Evolutionary conservation across 2,113 vertebrate genomes (phyloP), one percentile per base, ranked within the genome.

Genomic region (Tetrax tetrax): DNA sequence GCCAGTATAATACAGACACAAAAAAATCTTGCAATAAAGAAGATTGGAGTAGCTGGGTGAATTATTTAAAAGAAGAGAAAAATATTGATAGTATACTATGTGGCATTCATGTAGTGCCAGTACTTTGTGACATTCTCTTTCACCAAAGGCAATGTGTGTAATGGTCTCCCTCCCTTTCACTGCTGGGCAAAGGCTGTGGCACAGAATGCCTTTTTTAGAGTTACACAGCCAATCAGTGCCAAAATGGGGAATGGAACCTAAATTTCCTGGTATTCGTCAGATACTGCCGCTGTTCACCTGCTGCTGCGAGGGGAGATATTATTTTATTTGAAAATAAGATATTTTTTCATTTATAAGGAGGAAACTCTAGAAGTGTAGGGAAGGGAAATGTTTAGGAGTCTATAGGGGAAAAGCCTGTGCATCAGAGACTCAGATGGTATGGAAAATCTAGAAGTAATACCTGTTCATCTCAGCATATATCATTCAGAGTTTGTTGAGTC

Each of bases 11-110:
- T 15, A 57, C 27, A 75, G 35, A 81, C 29, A 38, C 31, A 83
- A 82, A 96, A 96, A 96, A 84, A 41, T 7, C 37, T n/a, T 65
- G n/a, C 45, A 77, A n/a, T 53, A 61, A 70, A 45, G 27, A 86
- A 9, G 24, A 56, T 15, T 85, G 50, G 27, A 72, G 20, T 43
- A 89, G 38, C 41, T 37, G 18, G 83, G 33, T 27, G 16, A 83
- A 80, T 77, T 70, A 83, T 57, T 43, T 48, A 77, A n/a, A 50
- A 45, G 24, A 84, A 16, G 65, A 7, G 5, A 15, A 65, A 79
- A 90, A 50, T 80, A 57, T 14, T 68, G n/a, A 64, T 63, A 72
- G 75, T 71, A 53, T 10, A 43, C 17, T 57, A 15, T 21, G n/a
- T 59, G 68, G 11, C 65, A 65, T 68, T 75, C 82, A 16, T n/a